Evolutionary conservation across 2,113 vertebrate species (phyloP), one percentile per base, ranked within the genome.

Genomic region (Neotoma lepida): DNA sequence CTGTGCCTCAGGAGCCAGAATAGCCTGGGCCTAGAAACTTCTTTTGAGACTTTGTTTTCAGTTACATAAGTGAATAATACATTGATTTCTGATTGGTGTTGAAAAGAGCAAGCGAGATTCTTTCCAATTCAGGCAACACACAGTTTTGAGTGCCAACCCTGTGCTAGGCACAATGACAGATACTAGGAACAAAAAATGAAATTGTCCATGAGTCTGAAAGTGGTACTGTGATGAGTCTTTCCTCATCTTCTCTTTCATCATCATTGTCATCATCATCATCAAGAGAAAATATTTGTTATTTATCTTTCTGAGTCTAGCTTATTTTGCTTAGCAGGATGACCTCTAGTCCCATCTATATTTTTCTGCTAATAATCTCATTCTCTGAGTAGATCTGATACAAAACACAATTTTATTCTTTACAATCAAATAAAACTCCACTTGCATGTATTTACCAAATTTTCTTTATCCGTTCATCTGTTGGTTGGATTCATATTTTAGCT

Each of bases 41-140:
- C 56, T 93, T 70, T 61, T 58, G 54, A 73, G 14, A 9, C n/a
- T 68, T 56, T 33, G 41, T 95, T 95, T 94, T 93, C 15, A 90
- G 15, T 39, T 93, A 35, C 22, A 6, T 66, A 85, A 93, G 76
- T 91, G 44, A 94, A 71, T 68, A 30, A 71, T 58, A 74, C 12
- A 39, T 39, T 49, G 3, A n/a, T 87, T 96, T 92, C 78, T 93
- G 33, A n/a, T 33, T 64, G 51, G 13, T 80, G 20, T 33, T 80
- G 20, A 44, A 58, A 95, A 46, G 63, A 76, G 76, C 80, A 91
- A 89, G 39, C 39, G 51, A 58, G 64, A 51, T 88, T 74, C 74
- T 54, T 26, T 46, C 68, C 49, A 63, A 0, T 89, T 87, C 35
- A 71, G 64, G 35, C 49, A 86, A 86, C 14, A 74, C 17, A 85